Evolutionary conservation across 2,113 vertebrate genomes (phyloP).

Genomic region (Anhinga rufa): DNA sequence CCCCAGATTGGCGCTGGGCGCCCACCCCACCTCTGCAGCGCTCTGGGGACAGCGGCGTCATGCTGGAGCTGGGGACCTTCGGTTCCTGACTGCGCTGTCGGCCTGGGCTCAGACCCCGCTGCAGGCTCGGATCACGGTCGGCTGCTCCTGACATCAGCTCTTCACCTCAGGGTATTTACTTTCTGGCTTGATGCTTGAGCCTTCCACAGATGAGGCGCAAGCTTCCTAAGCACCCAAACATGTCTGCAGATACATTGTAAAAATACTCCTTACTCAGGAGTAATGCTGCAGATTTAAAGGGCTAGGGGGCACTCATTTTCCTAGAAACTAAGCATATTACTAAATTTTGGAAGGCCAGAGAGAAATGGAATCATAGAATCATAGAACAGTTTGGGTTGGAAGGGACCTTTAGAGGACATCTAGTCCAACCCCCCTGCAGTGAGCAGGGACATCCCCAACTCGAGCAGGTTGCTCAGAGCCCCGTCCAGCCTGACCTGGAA

Average conservation of each 20-base stretch:
- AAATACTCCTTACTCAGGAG: background rate
- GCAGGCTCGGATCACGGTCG: background rate
- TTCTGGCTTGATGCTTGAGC: background rate
- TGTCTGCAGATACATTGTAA: background rate
- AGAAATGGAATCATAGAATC: background rate
- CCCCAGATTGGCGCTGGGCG: background rate
- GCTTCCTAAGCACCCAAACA: background rate
- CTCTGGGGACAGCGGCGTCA: accelerated
- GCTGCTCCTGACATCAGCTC: background rate
- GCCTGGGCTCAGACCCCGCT: background rate
- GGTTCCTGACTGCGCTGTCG: accelerated
- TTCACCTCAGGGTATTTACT: background rate
- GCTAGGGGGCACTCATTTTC: accelerated
- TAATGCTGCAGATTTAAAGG: background rate
- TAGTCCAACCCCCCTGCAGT: too few relatives aligned
- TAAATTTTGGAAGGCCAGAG: background rate
- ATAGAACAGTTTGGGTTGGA: too few relatives aligned
- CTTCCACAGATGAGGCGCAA: background rate
- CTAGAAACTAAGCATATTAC: background rate
- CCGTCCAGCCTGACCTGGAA: too few relatives aligned
- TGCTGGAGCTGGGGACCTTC: background rate
- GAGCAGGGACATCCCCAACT: too few relatives aligned
- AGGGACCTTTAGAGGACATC: too few relatives aligned
- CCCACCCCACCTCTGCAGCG: accelerated
- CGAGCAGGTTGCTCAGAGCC: too few relatives aligned